Conservation (phyloP, 1,140 invertebrate species). For the Pseudoatta argentina region DNA sequence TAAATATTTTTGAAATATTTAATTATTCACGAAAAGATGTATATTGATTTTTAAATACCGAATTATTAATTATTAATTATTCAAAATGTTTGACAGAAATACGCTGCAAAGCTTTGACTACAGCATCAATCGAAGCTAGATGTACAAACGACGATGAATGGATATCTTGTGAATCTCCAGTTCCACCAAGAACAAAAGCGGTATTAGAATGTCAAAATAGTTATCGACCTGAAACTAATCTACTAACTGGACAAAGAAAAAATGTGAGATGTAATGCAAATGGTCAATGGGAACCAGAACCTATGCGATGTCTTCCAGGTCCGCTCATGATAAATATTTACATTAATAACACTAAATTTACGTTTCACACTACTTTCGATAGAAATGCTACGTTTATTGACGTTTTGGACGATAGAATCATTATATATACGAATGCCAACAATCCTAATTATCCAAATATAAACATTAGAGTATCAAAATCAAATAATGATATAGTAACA, state of each 20-base stretch:
- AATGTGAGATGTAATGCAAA: constrained; percentile 77
- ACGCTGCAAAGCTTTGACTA: constrained; percentile 75
- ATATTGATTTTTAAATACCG: not conserved
- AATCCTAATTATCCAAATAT: constrained; percentile 34
- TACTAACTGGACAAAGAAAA: constrained; percentile 58
- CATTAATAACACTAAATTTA: constrained; percentile 70
- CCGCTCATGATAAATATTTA: constrained; percentile 78
- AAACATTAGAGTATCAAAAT: constrained; percentile 32
- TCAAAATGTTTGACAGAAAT: constrained; percentile 77
- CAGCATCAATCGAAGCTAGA: constrained; percentile 68
- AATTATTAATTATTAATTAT: constrained; percentile 40
- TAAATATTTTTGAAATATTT: not conserved
- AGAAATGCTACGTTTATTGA: constrained; percentile 55
- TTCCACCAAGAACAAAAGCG: constrained; percentile 73
- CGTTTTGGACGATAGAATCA: constrained; percentile 56
- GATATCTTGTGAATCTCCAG: constrained; percentile 70
- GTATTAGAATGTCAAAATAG: constrained; percentile 75
- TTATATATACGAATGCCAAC: constrained; percentile 56
- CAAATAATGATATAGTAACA: not conserved
- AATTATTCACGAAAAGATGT: constrained; percentile 2
- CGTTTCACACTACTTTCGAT: not conserved
- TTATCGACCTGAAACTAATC: constrained; percentile 75
- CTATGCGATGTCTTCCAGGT: constrained; percentile 84
- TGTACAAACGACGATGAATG: constrained; percentile 71
- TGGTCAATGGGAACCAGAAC: constrained; percentile 82